Evolutionary conservation across 2,797 vertebrate genomes (phyloP).

Genomic region (Hydrolagus colliei): DNA sequence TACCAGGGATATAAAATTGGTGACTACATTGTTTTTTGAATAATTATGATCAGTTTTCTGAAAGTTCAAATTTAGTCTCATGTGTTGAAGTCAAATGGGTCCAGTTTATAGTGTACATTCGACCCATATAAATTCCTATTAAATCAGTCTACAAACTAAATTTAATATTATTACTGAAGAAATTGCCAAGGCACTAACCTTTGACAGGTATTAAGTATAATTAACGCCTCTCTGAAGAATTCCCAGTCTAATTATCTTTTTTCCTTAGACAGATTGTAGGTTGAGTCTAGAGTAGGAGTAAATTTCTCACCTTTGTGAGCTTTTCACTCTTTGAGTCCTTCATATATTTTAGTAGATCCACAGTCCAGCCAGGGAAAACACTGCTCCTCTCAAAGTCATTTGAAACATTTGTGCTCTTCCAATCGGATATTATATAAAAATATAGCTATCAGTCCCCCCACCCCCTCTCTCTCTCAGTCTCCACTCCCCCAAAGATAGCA

Average conservation of each 20-base stretch:
- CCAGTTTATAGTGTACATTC: background rate
- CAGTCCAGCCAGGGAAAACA: background rate
- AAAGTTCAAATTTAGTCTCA: background rate
- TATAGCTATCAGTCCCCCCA: no score
- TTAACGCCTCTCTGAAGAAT: background rate
- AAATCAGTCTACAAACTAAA: background rate
- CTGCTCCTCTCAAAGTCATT: background rate
- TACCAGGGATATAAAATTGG: background rate
- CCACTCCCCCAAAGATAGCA: no score
- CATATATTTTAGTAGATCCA: background rate
- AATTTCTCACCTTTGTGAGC: background rate
- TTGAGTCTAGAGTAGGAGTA: background rate
- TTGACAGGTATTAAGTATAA: background rate
- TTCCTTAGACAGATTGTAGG: background rate
- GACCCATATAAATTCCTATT: background rate
- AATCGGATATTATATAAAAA: no score
- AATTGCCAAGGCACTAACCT: background rate
- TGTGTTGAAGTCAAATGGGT: background rate
- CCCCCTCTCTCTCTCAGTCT: no score
- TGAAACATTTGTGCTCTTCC: background rate
- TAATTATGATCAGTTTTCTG: background rate
- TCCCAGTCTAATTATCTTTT: background rate
- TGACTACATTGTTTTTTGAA: background rate
- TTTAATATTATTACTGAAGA: background rate
- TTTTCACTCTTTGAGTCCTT: background rate